Percentiles rank a stretch among this genome's conserved stretches.
Evolutionary conservation across 2,797 vertebrate genomes (phyloP).

Genomic region (Cossypha niveicapilla): DNA sequence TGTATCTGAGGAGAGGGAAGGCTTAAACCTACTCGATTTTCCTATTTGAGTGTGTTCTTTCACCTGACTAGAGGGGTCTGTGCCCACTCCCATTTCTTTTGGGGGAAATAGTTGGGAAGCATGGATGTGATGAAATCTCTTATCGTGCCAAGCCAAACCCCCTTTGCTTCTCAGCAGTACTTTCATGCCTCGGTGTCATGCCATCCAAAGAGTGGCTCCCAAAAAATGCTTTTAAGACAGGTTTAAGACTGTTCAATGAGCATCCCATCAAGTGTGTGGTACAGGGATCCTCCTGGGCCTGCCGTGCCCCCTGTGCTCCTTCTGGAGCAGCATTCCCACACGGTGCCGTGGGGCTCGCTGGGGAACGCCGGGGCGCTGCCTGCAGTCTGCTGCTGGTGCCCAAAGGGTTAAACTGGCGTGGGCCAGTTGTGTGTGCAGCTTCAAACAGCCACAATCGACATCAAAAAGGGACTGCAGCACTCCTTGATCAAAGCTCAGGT

Average conservation of each 20-base stretch:
- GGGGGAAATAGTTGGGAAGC: neutral
- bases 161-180: neutral
- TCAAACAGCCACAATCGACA: slow-evolving; percentile 23
- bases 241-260: neutral
- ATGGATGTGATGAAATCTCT: neutral
- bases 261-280: neutral
- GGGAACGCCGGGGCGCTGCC: neutral
- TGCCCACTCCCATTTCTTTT: neutral
- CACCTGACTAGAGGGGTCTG: neutral
- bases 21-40: neutral
- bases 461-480: slow-evolving; percentile 19
- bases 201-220: neutral
- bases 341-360: neutral
- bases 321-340: neutral
- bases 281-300: neutral
- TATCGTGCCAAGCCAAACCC: neutral
- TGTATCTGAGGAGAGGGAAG: neutral
- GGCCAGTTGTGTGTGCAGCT: neutral
- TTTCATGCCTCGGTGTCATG: neutral
- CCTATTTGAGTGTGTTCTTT: neutral
- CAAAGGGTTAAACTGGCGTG: slow-evolving; percentile 12
- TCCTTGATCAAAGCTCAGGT: slow-evolving; percentile 60
- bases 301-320: fast-evolving
- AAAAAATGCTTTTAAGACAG: neutral
- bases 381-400: neutral